Conservation (phyloP, 2,113 vertebrate genomes). For the Coryphaenoides rupestris region DNA sequence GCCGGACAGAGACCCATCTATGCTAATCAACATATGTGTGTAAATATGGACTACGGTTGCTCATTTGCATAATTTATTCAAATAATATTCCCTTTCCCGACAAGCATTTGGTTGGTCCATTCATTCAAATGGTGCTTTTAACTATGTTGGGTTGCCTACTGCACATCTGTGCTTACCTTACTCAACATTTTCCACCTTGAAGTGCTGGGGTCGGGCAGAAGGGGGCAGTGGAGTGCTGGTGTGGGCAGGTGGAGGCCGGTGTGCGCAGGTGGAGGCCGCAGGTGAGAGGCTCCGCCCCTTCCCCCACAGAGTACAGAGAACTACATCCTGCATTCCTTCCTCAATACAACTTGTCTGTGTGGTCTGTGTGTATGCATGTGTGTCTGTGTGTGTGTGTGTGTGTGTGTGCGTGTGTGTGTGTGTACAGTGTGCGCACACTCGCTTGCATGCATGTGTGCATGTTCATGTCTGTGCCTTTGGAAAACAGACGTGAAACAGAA, state of each 20-base stretch:
- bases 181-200: not conserved
- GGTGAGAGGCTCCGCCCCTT: slow-evolving; percentile 16
- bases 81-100: not conserved
- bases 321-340: too few species aligned
- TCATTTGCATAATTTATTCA: not conserved
- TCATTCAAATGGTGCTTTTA: too few species aligned
- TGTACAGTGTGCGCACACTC: too few species aligned
- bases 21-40: not conserved
- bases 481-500: too few species aligned
- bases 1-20: slow-evolving; percentile 16
- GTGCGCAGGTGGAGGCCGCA: slow-evolving; percentile 48
- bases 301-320: too few species aligned
- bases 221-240: slow-evolving; percentile 63
- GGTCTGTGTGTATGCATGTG: too few species aligned
- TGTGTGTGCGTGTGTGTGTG: not conserved
- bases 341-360: too few species aligned
- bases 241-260: slow-evolving; percentile 9
- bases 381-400: not conserved
- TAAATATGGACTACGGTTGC: too few species aligned
- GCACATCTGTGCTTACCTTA: too few species aligned
- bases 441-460: too few species aligned
- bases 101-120: not conserved
- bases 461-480: too few species aligned
- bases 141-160: too few species aligned
- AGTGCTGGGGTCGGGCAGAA: slow-evolving; percentile 35